These are phyloP conservation scores for Coleophora deauratella DNA, from an alignment of 2,888 invertebrate species.

Conservation along the genomic window DNA sequence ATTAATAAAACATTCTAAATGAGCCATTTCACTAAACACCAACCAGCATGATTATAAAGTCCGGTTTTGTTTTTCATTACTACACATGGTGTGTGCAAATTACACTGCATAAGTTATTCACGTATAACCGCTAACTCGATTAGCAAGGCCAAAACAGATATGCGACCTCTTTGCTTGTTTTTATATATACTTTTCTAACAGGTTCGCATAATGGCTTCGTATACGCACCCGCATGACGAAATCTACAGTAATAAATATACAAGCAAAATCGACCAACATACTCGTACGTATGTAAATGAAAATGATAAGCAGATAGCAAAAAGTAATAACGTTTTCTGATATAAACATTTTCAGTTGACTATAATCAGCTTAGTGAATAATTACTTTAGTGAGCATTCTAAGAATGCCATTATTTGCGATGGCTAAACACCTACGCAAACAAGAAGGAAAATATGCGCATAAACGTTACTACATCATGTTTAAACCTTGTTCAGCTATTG, in stretches of 20 bases:
- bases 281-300: constrained; percentile 26
- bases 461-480: constrained; percentile 3
- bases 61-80: constrained; percentile 28
- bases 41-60: constrained; percentile 22
- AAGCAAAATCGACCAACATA: constrained; percentile 27
- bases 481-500: background rate
- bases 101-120: constrained; percentile 49
- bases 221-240: constrained; percentile 30
- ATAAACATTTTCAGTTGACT: background rate
- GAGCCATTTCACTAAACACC: constrained; percentile 29
- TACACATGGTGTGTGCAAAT: constrained; percentile 38
- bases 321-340: constrained; percentile 38
- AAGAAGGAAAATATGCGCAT: constrained; percentile 2
- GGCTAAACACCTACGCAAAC: constrained; percentile 3
- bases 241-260: constrained; percentile 6
- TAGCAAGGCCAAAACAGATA: constrained; percentile 65
- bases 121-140: constrained; percentile 59
- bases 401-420: background rate
- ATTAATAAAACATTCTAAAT: constrained; percentile 19
- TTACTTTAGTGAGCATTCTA: background rate
- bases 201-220: constrained; percentile 37
- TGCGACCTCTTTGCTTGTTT: constrained; percentile 63
- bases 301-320: constrained; percentile 20
- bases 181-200: constrained; percentile 12
- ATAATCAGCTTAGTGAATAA: background rate